Percentiles rank a stretch among this genome's conserved stretches.
These are phyloP conservation scores for Seriola rivoliana DNA, from an alignment of 2,113 vertebrate species.

Conservation along the genomic window DNA sequence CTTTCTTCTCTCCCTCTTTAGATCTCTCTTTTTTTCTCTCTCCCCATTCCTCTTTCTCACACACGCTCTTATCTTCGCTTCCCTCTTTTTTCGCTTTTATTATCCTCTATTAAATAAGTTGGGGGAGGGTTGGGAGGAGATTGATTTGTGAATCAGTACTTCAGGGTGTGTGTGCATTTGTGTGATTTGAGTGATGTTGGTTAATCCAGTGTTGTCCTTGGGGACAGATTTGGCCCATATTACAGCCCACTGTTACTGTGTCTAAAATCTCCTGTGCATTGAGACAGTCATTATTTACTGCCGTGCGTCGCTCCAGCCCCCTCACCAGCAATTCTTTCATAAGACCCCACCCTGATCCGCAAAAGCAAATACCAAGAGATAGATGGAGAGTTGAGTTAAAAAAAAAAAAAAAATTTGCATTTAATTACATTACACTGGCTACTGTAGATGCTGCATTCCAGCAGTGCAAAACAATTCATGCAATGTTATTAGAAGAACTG, in stretches of 20 bases:
- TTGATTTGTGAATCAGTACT: conserved; percentile 65
- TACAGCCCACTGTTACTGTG: conserved; percentile 69
- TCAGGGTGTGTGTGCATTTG: conserved; percentile 48
- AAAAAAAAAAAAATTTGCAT: background rate
- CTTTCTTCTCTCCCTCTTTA: conserved; percentile 52
- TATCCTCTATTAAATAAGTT: conserved; percentile 62
- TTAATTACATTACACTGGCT: background rate
- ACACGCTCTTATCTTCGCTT: conserved; percentile 26
- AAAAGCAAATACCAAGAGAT: conserved; percentile 30
- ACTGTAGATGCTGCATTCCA: background rate
- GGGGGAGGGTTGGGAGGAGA: conserved; percentile 40
- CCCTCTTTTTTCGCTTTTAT: conserved; percentile 23
- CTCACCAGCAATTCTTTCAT: conserved; percentile 30
- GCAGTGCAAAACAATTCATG: background rate
- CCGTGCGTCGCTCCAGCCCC: conserved; percentile 34
- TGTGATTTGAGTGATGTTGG: conserved; percentile 72
- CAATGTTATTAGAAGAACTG: background rate
- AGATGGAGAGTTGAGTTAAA: background rate
- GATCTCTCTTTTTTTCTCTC: conserved; percentile 47
- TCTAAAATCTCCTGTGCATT: conserved; percentile 68
- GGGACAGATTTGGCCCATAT: conserved; percentile 78
- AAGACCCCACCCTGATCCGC: conserved; percentile 46
- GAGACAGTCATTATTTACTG: conserved; percentile 77
- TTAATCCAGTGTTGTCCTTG: conserved; percentile 75
- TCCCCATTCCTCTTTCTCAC: conserved; percentile 27